Percentiles rank a stretch among this genome's conserved stretches.
phyloP scores from a whole-genome alignment of 2,797 vertebrate species.

The Gallinago stenura region DNA sequence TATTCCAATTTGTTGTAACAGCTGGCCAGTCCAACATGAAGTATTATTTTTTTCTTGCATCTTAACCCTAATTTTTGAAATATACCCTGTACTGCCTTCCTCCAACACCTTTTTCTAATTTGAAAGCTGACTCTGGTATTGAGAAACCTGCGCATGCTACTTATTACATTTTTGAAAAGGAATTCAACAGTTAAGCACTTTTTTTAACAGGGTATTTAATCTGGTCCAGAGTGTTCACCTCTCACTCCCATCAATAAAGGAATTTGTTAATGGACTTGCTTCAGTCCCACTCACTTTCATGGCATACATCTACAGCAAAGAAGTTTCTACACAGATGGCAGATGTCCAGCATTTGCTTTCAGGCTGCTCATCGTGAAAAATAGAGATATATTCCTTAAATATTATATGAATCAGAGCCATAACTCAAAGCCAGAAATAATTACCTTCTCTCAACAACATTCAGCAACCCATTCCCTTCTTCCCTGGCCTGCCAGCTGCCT shows the following conservation, averaged over 20 bases:
- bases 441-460: constrained; percentile 23
- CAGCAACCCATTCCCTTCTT: background rate
- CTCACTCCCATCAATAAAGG: background rate
- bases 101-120: background rate
- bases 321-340: constrained; percentile 1
- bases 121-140: background rate
- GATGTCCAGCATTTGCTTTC: constrained; percentile 41
- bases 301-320: background rate
- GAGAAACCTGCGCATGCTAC: background rate
- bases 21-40: background rate
- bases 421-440: constrained; percentile 36
- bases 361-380: constrained; percentile 41
- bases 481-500: background rate
- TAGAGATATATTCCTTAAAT: constrained; percentile 44
- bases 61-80: background rate
- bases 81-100: background rate
- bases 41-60: background rate
- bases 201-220: background rate
- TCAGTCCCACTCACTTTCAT: constrained; percentile 7
- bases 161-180: background rate
- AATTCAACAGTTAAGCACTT: constrained; percentile 17
- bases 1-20: background rate
- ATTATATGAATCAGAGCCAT: constrained; percentile 25
- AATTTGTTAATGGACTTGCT: constrained; percentile 27
- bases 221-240: background rate